Conservation (phyloP, 2,113 vertebrate genomes). For the Eublepharis macularius region DNA sequence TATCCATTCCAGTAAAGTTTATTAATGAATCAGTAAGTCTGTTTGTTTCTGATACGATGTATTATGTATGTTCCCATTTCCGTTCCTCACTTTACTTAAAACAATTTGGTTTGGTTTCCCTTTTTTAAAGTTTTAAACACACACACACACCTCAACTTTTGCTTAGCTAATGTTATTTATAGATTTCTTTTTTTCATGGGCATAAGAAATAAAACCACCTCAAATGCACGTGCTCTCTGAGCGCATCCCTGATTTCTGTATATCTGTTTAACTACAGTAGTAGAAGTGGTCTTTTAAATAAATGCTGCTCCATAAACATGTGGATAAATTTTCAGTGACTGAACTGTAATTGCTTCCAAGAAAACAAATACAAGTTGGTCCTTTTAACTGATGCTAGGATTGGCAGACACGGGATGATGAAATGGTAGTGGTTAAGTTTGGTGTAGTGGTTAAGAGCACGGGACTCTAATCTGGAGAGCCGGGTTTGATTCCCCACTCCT, state of each 20-base stretch:
- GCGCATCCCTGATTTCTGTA: too few relatives aligned
- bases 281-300: too few relatives aligned
- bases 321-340: background rate
- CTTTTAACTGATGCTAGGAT: background rate
- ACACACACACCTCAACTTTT: too few relatives aligned
- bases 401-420: too few relatives aligned
- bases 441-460: too few relatives aligned
- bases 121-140: background rate
- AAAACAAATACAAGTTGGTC: background rate
- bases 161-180: too few relatives aligned
- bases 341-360: background rate
- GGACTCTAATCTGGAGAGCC: too few relatives aligned
- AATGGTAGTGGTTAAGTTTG: too few relatives aligned
- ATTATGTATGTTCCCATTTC: background rate
- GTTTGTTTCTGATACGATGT: background rate
- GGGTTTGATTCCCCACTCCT: too few relatives aligned
- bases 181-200: background rate
- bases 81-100: background rate
- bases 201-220: background rate
- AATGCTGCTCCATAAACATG: background rate
- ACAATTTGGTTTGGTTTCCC: too few relatives aligned
- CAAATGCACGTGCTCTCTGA: background rate
- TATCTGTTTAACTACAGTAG: too few relatives aligned
- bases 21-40: background rate
- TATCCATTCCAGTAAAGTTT: background rate